These are phyloP conservation scores for Glaucomys volans DNA, from an alignment of 2,113 vertebrate species.

Conservation along the genomic window DNA sequence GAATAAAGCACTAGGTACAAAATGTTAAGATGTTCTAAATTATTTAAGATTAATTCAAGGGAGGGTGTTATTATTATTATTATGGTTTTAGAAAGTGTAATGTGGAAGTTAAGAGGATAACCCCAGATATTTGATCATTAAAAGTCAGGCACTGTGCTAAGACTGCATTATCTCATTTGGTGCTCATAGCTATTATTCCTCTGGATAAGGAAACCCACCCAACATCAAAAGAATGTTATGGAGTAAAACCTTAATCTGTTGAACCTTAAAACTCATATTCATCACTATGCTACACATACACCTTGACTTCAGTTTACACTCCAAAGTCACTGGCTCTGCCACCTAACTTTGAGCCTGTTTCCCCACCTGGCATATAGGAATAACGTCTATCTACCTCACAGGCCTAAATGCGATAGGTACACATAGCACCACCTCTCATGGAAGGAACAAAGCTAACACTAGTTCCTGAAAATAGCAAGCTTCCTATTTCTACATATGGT, in stretches of 20 bases:
- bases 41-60: conserved; percentile 54
- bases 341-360: conserved; percentile 28
- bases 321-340: conserved; percentile 1
- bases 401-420: background rate
- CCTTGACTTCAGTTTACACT: conserved; percentile 25
- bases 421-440: background rate
- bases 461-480: background rate
- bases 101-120: background rate
- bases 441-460: background rate
- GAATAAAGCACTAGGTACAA: background rate
- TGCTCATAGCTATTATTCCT: conserved; percentile 32
- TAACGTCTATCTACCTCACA: background rate
- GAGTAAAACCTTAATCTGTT: background rate
- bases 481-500: background rate
- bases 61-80: background rate
- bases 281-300: background rate
- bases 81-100: conserved; percentile 11
- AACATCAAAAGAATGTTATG: conserved; percentile 25
- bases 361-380: background rate
- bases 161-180: conserved; percentile 16
- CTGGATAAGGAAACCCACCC: conserved; percentile 34
- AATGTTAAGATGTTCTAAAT: conserved; percentile 14
- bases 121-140: background rate
- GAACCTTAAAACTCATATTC: conserved; percentile 25
- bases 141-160: conserved; percentile 2